Conservation (phyloP, 2,888 invertebrate species). For the Leuctra nigra region DNA sequence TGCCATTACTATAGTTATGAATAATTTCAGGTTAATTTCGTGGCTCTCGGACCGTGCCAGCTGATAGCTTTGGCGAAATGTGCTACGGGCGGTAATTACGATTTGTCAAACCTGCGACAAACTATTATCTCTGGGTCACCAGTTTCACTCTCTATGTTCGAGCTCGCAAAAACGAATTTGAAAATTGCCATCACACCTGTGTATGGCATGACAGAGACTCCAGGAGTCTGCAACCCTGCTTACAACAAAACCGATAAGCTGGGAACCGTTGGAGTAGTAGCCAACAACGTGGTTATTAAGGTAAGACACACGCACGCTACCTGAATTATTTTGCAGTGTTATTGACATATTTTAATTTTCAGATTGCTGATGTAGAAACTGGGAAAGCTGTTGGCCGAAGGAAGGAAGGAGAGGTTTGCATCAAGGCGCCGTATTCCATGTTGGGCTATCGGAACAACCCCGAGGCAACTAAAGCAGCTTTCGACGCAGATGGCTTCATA, state of each 20-base stretch:
- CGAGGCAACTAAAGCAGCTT: background rate
- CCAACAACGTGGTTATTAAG: conserved; percentile 30
- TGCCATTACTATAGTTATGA: no score
- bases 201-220: background rate
- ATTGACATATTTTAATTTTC: no score
- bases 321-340: no score
- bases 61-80: background rate
- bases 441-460: no score
- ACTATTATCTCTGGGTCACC: background rate
- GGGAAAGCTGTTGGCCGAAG: no score
- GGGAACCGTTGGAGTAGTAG: conserved; percentile 61
- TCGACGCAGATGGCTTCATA: conserved; percentile 26
- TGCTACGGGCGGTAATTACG: background rate
- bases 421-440: background rate
- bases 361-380: conserved; percentile 1
- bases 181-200: background rate
- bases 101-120: background rate
- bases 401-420: conserved; percentile 9
- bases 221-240: no score
- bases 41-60: background rate
- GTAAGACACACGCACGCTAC: background rate
- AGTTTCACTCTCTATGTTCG: background rate
- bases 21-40: background rate
- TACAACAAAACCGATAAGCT: conserved; percentile 40
- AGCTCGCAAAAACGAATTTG: background rate